Percentiles rank a stretch among this genome's conserved stretches.
Evolutionary conservation across 2,888 invertebrate genomes (phyloP).

Genomic region (Alentia gelatinosa): DNA sequence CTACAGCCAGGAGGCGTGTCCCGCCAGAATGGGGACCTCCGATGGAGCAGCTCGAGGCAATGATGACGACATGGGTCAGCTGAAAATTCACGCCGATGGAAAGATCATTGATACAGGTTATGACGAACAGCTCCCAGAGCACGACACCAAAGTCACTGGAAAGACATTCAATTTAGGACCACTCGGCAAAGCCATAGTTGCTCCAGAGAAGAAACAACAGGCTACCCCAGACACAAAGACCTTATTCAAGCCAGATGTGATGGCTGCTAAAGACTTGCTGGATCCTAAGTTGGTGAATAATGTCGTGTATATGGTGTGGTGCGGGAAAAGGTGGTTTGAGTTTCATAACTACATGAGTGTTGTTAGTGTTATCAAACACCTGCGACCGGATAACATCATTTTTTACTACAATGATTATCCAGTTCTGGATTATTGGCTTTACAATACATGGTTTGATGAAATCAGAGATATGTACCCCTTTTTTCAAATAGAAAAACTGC

Average conservation of each 20-base stretch:
- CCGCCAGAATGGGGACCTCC: too few species aligned
- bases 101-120: not conserved
- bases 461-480: slow-evolving; percentile 59
- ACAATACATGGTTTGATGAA: slow-evolving; percentile 67
- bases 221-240: not conserved
- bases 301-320: slow-evolving; percentile 74
- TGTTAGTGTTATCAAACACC: slow-evolving; percentile 71
- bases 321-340: slow-evolving; percentile 71
- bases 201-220: not conserved
- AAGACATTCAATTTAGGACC: not conserved
- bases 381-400: slow-evolving; percentile 74
- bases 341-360: slow-evolving; percentile 76
- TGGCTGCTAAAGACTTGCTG: slow-evolving; percentile 54
- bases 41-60: too few species aligned
- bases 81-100: not conserved
- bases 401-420: slow-evolving; percentile 69
- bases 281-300: slow-evolving; percentile 60
- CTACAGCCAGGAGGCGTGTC: not conserved
- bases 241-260: slow-evolving; percentile 32
- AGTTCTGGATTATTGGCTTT: slow-evolving; percentile 67
- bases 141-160: not conserved
- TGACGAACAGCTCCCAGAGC: not conserved
- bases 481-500: slow-evolving; percentile 55
- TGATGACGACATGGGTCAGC: not conserved
- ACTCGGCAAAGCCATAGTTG: not conserved